Conservation (phyloP, 2,113 vertebrate genomes). For the Hippocampus guttulatus region DNA sequence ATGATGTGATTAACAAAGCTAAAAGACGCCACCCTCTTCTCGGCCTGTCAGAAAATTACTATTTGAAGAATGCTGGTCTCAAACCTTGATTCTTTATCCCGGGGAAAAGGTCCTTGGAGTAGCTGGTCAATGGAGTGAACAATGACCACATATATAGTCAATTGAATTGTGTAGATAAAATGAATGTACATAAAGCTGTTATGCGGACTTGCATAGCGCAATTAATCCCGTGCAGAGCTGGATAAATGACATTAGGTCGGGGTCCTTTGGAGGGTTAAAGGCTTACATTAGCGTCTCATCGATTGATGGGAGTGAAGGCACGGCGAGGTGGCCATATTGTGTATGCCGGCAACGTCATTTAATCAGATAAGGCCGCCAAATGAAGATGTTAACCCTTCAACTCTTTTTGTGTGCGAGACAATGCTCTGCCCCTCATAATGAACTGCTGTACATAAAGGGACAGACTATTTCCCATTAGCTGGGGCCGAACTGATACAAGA, state of each 20-base stretch:
- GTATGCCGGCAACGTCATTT: constrained; percentile 35
- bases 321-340: not conserved
- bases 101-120: constrained; percentile 12
- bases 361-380: constrained; percentile 52
- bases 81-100: constrained; percentile 16
- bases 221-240: constrained; percentile 40
- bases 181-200: constrained; percentile 23
- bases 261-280: constrained; percentile 60
- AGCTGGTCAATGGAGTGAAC: constrained; percentile 41
- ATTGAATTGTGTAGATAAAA: constrained; percentile 24
- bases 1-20: constrained; percentile 34
- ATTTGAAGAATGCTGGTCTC: not conserved
- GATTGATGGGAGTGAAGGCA: constrained; percentile 24
- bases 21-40: constrained; percentile 7
- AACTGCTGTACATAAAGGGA: constrained; percentile 33
- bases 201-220: constrained; percentile 28
- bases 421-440: constrained; percentile 33
- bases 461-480: constrained; percentile 42
- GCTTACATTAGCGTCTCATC: constrained; percentile 55
- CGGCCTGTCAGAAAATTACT: constrained; percentile 28
- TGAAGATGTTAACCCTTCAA: constrained; percentile 53
- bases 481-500: constrained; percentile 44
- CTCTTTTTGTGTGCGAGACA: constrained; percentile 41
- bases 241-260: constrained; percentile 50
- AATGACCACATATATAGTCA: constrained; percentile 48